Percentiles rank a stretch among this genome's conserved stretches.
phyloP scores from a whole-genome alignment of 2,888 invertebrate species.

The Hypselothyrea guttata region DNA sequence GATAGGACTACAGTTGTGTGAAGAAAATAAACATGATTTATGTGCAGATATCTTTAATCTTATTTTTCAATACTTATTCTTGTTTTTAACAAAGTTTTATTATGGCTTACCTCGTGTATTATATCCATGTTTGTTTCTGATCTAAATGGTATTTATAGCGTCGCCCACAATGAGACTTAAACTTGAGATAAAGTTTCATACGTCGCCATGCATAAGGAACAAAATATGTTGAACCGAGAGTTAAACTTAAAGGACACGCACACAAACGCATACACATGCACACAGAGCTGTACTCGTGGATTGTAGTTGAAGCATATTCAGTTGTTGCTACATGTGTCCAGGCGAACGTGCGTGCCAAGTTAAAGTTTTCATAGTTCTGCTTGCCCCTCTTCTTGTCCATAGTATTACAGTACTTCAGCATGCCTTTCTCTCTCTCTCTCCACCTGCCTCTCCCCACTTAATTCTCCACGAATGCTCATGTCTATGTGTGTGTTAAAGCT shows the following conservation, averaged over 20 bases:
- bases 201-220: conserved; percentile 56
- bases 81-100: too few species aligned
- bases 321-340: conserved; percentile 50
- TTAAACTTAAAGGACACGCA: conserved; percentile 22
- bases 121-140: too few species aligned
- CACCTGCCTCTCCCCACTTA: background rate
- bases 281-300: background rate
- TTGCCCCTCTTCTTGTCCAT: conserved; percentile 4
- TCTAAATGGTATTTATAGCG: background rate
- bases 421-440: background rate
- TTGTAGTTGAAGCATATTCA: conserved; percentile 44
- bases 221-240: conserved; percentile 49
- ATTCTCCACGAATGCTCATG: background rate
- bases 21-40: too few species aligned
- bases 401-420: conserved; percentile 11
- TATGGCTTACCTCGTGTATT: too few species aligned
- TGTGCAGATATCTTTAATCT: too few species aligned
- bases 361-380: conserved; percentile 15
- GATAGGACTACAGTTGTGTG: too few species aligned
- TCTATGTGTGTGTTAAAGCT: conserved; percentile 32
- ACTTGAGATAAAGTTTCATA: conserved; percentile 53
- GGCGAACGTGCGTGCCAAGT: conserved; percentile 54
- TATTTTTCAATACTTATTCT: too few species aligned
- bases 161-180: conserved; percentile 31
- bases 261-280: background rate